A percentile compares a stretch with the other conserved stretches of the same genome.
Evolutionary conservation across 2,113 vertebrate genomes (phyloP).

Genomic region (Corythoichthys haematopterus): DNA sequence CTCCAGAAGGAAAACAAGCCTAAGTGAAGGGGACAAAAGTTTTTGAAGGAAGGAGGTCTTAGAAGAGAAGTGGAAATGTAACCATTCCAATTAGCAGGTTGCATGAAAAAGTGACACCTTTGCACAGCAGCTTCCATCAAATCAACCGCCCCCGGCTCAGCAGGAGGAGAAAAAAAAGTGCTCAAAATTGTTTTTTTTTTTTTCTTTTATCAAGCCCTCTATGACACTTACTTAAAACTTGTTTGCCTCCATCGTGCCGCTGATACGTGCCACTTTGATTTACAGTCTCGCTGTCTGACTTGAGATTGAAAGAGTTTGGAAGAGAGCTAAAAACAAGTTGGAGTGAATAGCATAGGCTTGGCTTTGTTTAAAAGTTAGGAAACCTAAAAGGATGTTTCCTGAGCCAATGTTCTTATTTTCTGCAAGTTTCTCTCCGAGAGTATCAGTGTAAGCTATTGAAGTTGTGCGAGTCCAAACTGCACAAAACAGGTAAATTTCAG

Average conservation of each 20-base stretch:
- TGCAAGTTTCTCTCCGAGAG: slow-evolving; percentile 44
- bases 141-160: slow-evolving; percentile 60
- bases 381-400: slow-evolving; percentile 25
- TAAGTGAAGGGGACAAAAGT: slow-evolving; percentile 30
- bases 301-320: slow-evolving; percentile 48
- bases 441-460: slow-evolving; percentile 45
- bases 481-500: slow-evolving; percentile 25
- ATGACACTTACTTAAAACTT: slow-evolving; percentile 64
- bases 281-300: slow-evolving; percentile 46
- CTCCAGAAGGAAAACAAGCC: slow-evolving; percentile 37
- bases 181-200: slow-evolving; percentile 59
- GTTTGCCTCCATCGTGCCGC: slow-evolving; percentile 50
- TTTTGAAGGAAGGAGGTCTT: slow-evolving; percentile 30
- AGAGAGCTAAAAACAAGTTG: slow-evolving; percentile 42
- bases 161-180: slow-evolving; percentile 31
- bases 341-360: slow-evolving; percentile 29
- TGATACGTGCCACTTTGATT: slow-evolving; percentile 57
- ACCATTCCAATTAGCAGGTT: slow-evolving; percentile 61
- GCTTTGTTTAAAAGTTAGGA: slow-evolving; percentile 54
- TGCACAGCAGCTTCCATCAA: slow-evolving; percentile 52
- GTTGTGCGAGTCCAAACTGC: slow-evolving; percentile 43
- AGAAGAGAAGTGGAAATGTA: slow-evolving; percentile 43
- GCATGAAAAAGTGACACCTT: slow-evolving; percentile 56
- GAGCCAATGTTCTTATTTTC: slow-evolving; percentile 41
- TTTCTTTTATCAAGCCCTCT: slow-evolving; percentile 63